phyloP scores from a whole-genome alignment of 1,140 invertebrate genomes.

The Drosophila mojavensis region DNA sequence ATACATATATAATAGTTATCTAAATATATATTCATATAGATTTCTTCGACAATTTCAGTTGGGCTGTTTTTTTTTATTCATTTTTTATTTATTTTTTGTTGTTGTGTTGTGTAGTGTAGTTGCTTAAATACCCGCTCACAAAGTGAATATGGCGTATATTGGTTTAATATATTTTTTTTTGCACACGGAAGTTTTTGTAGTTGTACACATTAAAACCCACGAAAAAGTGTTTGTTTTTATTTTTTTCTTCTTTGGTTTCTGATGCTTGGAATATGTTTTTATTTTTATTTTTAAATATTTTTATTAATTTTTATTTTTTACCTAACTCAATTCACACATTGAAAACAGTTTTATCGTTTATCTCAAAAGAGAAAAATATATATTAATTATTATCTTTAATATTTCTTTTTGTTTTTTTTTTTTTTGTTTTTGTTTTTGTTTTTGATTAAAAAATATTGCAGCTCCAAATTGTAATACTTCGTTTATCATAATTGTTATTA shows the following conservation, averaged over 20 bases:
- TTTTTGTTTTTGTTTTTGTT: constrained; percentile 38
- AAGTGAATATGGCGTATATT: constrained; percentile 1
- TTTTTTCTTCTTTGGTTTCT: constrained; percentile 67
- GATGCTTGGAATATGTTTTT: constrained; percentile 72
- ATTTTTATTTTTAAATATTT: constrained; percentile 32
- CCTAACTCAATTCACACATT: constrained; percentile 80
- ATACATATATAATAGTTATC: constrained; percentile 74
- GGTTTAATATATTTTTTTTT: constrained; percentile 29
- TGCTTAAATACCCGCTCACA: constrained; percentile 26
- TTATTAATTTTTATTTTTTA: constrained; percentile 23
- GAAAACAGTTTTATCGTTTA: constrained; percentile 72
- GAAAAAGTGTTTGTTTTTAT: constrained; percentile 42
- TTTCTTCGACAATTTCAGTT: constrained; percentile 80
- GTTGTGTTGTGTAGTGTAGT: constrained; percentile 69
- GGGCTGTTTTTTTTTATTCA: constrained; percentile 78
- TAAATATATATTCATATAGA: constrained; percentile 81
- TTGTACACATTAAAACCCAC: constrained; percentile 73
- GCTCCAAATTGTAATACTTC: constrained; percentile 80
- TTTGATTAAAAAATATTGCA: constrained; percentile 82
- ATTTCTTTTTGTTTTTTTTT: constrained; percentile 37
- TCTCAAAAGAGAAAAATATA: constrained; percentile 83
- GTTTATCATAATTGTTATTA: constrained; percentile 39
- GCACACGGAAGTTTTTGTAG: constrained; percentile 72
- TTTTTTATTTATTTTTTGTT: constrained; percentile 18
- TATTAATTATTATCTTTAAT: constrained; percentile 79